These are phyloP conservation scores for Miniopterus natalensis DNA, from an alignment of 2,113 vertebrate genomes.

Conservation along the genomic window DNA sequence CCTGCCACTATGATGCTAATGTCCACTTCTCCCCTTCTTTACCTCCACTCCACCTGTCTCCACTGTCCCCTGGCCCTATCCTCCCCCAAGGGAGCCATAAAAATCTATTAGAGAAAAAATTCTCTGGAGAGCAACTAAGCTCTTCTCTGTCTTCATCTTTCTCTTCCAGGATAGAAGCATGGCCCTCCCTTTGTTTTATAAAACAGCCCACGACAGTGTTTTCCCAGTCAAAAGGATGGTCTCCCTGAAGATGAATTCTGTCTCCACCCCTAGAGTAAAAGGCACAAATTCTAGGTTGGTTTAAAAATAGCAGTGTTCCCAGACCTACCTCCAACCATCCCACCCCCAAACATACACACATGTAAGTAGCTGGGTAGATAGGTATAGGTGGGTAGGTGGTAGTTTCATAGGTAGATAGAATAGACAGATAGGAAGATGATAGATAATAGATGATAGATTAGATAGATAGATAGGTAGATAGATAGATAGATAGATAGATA, in stretches of 20 bases:
- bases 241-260: not conserved
- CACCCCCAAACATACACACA: not conserved
- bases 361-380: not conserved
- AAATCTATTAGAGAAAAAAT: not conserved
- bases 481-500: too few species aligned
- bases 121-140: not conserved
- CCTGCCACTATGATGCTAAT: too few species aligned
- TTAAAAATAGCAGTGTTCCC: not conserved
- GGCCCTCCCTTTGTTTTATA: not conserved
- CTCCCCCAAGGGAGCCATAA: not conserved
- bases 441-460: not conserved
- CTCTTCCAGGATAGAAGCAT: slow-evolving; percentile 35
- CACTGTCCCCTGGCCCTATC: not conserved
- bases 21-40: not conserved
- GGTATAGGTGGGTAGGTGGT: too few species aligned
- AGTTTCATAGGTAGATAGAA: not conserved
- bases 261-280: not conserved
- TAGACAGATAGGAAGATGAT: not conserved
- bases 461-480: too few species aligned
- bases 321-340: not conserved
- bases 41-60: not conserved
- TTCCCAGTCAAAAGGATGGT: slow-evolving; percentile 1
- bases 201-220: not conserved
- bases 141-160: slow-evolving; percentile 12
- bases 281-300: not conserved